Evolutionary conservation across 1,140 invertebrate species (phyloP).

Genomic region (Aphidius ervi): DNA sequence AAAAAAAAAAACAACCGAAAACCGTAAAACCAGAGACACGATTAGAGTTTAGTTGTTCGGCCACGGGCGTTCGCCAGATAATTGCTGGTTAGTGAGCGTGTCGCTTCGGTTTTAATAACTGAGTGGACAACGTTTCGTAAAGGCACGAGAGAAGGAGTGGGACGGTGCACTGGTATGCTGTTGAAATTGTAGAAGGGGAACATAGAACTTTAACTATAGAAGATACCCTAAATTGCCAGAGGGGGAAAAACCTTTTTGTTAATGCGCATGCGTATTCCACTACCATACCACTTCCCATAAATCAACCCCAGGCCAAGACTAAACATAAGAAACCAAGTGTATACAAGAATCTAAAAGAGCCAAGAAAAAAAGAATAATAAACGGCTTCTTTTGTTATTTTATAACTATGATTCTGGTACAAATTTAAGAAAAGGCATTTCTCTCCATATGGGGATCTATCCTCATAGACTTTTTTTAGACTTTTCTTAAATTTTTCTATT

Average conservation of each 20-base stretch:
- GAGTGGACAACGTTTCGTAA: conserved; percentile 43
- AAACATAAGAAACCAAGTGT: background rate
- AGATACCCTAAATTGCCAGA: conserved; percentile 1
- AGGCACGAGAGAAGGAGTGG: conserved; percentile 27
- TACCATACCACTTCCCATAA: conserved; percentile 29
- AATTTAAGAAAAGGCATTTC: too few species aligned
- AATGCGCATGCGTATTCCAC: conserved; percentile 42
- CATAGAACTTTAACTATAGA: background rate
- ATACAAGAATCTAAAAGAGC: too few species aligned
- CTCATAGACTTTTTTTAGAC: too few species aligned
- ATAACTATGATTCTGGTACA: too few species aligned
- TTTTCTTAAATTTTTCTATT: too few species aligned
- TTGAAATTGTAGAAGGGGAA: conserved; percentile 16
- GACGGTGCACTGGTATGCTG: background rate
- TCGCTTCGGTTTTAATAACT: conserved; percentile 51
- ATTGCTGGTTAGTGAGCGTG: conserved; percentile 48
- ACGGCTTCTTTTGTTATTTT: too few species aligned
- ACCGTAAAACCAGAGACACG: conserved; percentile 8
- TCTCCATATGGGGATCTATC: too few species aligned
- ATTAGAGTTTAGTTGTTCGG: conserved; percentile 23
- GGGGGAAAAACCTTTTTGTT: conserved; percentile 10
- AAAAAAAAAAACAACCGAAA: background rate
- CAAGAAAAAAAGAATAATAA: too few species aligned
- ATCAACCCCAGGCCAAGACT: conserved; percentile 36
- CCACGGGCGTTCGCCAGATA: conserved; percentile 45